These are phyloP conservation scores for Helicoverpa zea DNA, from an alignment of 1,140 invertebrate species.

Conservation along the genomic window DNA sequence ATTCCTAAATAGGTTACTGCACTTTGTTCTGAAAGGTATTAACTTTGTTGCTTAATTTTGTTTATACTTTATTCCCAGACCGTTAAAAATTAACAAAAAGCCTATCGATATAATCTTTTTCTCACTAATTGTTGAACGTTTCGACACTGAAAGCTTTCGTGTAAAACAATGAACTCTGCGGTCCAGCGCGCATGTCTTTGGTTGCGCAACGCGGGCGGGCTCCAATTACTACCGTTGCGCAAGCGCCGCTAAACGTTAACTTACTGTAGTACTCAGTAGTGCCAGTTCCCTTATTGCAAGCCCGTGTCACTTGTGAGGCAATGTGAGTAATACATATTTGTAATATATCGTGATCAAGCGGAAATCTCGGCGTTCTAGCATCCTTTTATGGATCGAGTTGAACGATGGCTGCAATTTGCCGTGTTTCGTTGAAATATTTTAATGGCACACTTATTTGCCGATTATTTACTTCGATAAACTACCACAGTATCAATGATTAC, in stretches of 20 bases:
- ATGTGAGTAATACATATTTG: slow-evolving; percentile 37
- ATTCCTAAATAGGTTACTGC: too few relatives aligned
- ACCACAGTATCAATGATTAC: neutral
- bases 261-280: slow-evolving; percentile 16
- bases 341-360: slow-evolving; percentile 39
- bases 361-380: neutral
- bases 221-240: slow-evolving; percentile 65
- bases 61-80: neutral
- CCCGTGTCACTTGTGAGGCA: slow-evolving; percentile 30
- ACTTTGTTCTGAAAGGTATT: too few relatives aligned
- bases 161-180: slow-evolving; percentile 49
- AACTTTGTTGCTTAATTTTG: too few relatives aligned
- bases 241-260: slow-evolving; percentile 52
- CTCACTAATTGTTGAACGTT: slow-evolving; percentile 44
- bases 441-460: neutral
- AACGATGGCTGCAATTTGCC: neutral
- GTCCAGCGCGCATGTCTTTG: slow-evolving; percentile 47
- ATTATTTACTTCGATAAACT: neutral
- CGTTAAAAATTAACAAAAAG: slow-evolving; percentile 11
- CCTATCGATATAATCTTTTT: slow-evolving; percentile 40
- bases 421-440: neutral
- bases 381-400: slow-evolving; percentile 19
- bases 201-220: slow-evolving; percentile 52
- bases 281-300: slow-evolving; percentile 42
- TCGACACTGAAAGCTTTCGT: slow-evolving; percentile 41